Base-by-base conservation (phyloP, 1,140 invertebrate species). In the Linepithema humile region DNA sequence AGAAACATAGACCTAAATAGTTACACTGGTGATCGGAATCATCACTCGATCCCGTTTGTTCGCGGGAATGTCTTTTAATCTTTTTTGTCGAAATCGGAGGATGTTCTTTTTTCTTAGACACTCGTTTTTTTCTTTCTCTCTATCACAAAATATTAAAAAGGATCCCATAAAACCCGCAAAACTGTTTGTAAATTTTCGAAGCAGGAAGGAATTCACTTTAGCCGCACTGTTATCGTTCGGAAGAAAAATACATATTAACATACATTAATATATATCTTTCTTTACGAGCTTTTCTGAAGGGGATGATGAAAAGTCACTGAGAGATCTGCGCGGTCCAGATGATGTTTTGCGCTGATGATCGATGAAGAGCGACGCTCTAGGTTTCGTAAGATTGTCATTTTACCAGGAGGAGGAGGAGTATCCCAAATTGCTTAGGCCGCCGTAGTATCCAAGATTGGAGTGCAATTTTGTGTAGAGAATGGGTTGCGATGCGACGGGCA, bases 401-500 rank as follows among this genome's bases (percentile, higher is more conserved):
- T 80, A 80, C 75, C 75, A 80, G 20, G 20, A 26, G 17, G 74
- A 26, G 17, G 48, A 17, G 7, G 45, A 62, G n/a, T n/a, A n/a
- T n/a, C n/a, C n/a, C n/a, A n/a, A n/a, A n/a, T n/a, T n/a, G n/a
- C n/a, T n/a, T n/a, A n/a, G n/a, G 29, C 64, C 48, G 35, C 40
- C 48, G 69, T 85, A 72, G 67, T 88, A 88, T 32, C 59, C 82
- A 3, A 53, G 10, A 23, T 69, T 82, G 5, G 23, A 1, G 45
- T 78, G 72, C 32, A 62, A 5, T 17, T 89, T 85, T 7, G 69
- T 48, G n/a, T 85, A n/a, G 23, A 90, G 29, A 15, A 89, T 15
- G 2, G 83, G 48, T 0, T 91, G 87, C 29, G 89, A 86, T 0
- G 83, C 78, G 9, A 90, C 26, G 9, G 86, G 85, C 0, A 86